phyloP scores from a whole-genome alignment of 2,888 invertebrate genomes.

The Melolontha melolontha region DNA sequence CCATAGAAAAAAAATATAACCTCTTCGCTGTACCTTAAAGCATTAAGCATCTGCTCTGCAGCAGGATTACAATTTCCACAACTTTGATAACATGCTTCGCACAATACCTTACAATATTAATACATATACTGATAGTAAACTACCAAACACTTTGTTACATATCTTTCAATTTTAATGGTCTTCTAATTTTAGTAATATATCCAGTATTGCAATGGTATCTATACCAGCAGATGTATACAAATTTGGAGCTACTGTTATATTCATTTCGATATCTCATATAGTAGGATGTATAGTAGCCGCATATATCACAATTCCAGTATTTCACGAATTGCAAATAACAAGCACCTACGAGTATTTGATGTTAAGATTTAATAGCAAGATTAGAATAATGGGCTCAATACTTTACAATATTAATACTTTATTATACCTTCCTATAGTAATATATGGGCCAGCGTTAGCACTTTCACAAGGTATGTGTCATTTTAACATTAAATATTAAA shows the following conservation, averaged over 20 bases:
- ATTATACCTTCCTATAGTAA: slow-evolving; percentile 71
- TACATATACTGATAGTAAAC: too few relatives aligned
- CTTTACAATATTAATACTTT: slow-evolving; percentile 72
- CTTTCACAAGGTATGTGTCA: slow-evolving; percentile 74
- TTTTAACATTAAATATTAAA: too few relatives aligned
- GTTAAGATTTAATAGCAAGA: slow-evolving; percentile 72
- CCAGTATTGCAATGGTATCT: slow-evolving; percentile 80
- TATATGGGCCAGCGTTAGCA: slow-evolving; percentile 78
- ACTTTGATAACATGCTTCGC: too few relatives aligned
- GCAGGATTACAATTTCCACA: too few relatives aligned
- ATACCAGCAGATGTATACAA: slow-evolving; percentile 81
- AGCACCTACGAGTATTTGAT: slow-evolving; percentile 79
- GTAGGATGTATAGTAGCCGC: slow-evolving; percentile 56
- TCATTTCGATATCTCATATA: slow-evolving; percentile 65
- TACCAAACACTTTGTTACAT: too few relatives aligned
- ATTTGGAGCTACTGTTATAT: slow-evolving; percentile 75
- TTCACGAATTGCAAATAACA: slow-evolving; percentile 77
- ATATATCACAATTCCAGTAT: slow-evolving; percentile 49
- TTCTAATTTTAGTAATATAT: slow-evolving; percentile 71
- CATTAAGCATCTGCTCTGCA: too few relatives aligned
- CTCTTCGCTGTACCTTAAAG: too few relatives aligned
- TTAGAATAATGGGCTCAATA: slow-evolving; percentile 72
- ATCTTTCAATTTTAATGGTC: too few relatives aligned
- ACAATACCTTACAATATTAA: too few relatives aligned
- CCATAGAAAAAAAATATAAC: too few relatives aligned